Conservation (phyloP, 1,140 invertebrate genomes). For the Lepidotrigona ventralis region DNA sequence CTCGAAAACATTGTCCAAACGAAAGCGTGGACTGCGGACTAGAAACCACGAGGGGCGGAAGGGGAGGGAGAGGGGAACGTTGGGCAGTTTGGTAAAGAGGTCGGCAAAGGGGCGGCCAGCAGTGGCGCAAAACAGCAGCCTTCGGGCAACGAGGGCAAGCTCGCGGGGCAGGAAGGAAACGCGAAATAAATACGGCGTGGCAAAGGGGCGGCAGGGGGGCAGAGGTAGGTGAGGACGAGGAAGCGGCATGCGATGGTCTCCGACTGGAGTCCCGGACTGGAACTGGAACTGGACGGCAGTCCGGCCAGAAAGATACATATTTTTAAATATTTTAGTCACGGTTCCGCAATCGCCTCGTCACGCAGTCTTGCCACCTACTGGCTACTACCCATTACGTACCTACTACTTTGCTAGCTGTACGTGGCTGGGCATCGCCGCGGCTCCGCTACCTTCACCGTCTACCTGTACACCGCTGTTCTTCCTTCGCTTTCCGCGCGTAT, state of each 20-base stretch:
- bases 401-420: conserved; percentile 62
- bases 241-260: conserved; percentile 59
- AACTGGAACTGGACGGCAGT: conserved; percentile 80
- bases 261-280: conserved; percentile 67
- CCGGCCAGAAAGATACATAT: conserved; percentile 81
- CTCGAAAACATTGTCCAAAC: not conserved
- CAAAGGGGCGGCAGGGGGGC: not conserved
- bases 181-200: conserved; percentile 79
- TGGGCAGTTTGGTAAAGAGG: conserved; percentile 41
- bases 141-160: conserved; percentile 42
- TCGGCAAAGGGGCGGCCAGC: conserved; percentile 27
- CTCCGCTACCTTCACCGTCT: conserved; percentile 32
- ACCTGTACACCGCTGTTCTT: not conserved
- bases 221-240: conserved; percentile 44
- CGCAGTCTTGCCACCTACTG: conserved; percentile 80
- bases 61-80: not conserved
- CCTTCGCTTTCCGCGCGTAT: not conserved
- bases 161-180: conserved; percentile 78
- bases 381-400: conserved; percentile 77
- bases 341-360: conserved; percentile 80
- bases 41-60: not conserved
- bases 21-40: not conserved
- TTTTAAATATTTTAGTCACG: conserved; percentile 82
- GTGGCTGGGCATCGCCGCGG: conserved; percentile 53
- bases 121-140: conserved; percentile 34